A percentile compares a stretch with the other conserved stretches of the same genome.
phyloP scores from a whole-genome alignment of 2,113 vertebrate species.

The Mionectes macconnelli region DNA sequence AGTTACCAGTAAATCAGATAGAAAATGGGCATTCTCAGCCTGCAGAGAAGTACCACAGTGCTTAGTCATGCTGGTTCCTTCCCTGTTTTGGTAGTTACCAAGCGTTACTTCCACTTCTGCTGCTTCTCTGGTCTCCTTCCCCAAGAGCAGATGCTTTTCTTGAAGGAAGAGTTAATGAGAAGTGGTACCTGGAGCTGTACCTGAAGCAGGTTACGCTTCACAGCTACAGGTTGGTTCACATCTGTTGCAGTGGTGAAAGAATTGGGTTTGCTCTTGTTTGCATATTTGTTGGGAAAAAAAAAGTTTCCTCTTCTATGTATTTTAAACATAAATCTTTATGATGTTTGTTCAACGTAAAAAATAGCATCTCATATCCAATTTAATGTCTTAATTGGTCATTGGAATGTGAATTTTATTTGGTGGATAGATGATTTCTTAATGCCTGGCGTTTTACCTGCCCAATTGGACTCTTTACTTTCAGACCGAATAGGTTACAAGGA shows the following conservation, averaged over 20 bases:
- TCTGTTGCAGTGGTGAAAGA: background rate
- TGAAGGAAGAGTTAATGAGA: background rate
- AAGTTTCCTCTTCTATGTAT: background rate
- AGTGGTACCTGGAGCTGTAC: background rate
- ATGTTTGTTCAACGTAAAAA: background rate
- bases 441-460: background rate
- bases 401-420: background rate
- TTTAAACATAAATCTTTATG: background rate
- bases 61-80: background rate
- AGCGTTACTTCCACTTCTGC: background rate
- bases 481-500: background rate
- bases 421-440: background rate
- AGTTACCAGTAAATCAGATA: background rate
- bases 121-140: background rate
- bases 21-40: background rate
- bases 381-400: background rate
- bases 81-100: background rate
- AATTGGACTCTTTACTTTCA: background rate
- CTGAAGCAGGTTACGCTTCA: background rate
- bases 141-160: background rate
- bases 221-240: background rate
- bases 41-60: background rate
- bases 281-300: background rate
- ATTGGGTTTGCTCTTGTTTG: background rate
- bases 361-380: background rate